Evolutionary conservation across 2,797 vertebrate genomes (phyloP).

Genomic region (Petrocephalus sullivani): DNA sequence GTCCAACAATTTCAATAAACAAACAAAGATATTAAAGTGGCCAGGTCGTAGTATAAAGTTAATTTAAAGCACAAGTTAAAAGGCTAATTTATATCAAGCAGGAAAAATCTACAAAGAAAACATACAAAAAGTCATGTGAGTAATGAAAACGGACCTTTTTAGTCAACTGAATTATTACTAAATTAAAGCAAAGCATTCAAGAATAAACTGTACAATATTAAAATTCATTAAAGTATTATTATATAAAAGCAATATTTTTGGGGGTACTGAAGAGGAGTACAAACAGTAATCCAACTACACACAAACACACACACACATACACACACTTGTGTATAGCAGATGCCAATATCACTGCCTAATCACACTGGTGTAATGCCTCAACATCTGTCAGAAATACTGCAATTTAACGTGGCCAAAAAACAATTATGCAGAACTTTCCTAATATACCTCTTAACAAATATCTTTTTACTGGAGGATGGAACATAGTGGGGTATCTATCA

Average conservation of each 20-base stretch:
- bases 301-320: too few relatives aligned
- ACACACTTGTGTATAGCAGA: conserved; percentile 44
- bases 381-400: conserved; percentile 54
- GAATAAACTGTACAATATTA: conserved; percentile 67
- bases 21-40: conserved; percentile 62
- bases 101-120: conserved; percentile 80
- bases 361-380: conserved; percentile 54
- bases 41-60: conserved; percentile 62
- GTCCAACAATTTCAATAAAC: conserved; percentile 51
- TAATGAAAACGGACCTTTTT: conserved; percentile 68
- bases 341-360: conserved; percentile 58
- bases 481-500: conserved; percentile 39
- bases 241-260: conserved; percentile 59
- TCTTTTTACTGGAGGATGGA: conserved; percentile 40
- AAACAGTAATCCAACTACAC: conserved; percentile 54
- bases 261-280: conserved; percentile 56
- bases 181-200: conserved; percentile 33
- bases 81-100: conserved; percentile 73
- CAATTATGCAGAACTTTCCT: conserved; percentile 54
- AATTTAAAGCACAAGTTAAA: conserved; percentile 85
- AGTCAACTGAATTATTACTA: conserved; percentile 63
- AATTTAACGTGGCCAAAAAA: conserved; percentile 49
- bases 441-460: conserved; percentile 51
- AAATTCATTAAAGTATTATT: conserved; percentile 56
- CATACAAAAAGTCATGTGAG: conserved; percentile 68